phyloP scores from a whole-genome alignment of 2,113 vertebrate genomes.

The Hystrix brachyura region DNA sequence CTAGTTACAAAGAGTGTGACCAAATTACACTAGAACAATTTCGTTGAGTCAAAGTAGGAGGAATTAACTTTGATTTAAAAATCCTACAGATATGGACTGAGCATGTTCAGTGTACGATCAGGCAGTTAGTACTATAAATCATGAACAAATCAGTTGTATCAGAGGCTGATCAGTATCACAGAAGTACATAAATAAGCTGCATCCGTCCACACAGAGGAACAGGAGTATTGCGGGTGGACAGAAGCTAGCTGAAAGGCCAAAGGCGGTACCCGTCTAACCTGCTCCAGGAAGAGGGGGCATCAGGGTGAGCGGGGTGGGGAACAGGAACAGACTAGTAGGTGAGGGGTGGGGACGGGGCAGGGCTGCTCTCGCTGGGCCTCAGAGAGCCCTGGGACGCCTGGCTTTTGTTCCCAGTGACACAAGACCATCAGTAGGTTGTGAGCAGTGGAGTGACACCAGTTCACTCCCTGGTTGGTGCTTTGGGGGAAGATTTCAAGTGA shows the following conservation, averaged over 20 bases:
- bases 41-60: background rate
- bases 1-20: background rate
- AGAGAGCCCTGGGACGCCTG: background rate
- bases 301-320: background rate
- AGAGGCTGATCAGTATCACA: background rate
- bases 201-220: background rate
- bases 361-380: background rate
- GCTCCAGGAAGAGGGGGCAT: background rate
- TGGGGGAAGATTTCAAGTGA: background rate
- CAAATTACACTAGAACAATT: background rate
- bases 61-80: slow-evolving; percentile 19
- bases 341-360: background rate
- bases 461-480: background rate
- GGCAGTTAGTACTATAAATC: background rate
- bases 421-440: background rate
- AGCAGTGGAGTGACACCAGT: background rate
- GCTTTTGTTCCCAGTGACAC: background rate
- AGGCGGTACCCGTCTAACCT: background rate
- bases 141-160: background rate
- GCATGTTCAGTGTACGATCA: background rate
- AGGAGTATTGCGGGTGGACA: background rate
- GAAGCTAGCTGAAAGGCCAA: background rate
- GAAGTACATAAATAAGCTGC: background rate
- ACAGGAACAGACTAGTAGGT: background rate
- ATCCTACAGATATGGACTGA: background rate